Base-by-base conservation (phyloP, 1,140 invertebrate species). In the Rhysida immarginata region DNA sequence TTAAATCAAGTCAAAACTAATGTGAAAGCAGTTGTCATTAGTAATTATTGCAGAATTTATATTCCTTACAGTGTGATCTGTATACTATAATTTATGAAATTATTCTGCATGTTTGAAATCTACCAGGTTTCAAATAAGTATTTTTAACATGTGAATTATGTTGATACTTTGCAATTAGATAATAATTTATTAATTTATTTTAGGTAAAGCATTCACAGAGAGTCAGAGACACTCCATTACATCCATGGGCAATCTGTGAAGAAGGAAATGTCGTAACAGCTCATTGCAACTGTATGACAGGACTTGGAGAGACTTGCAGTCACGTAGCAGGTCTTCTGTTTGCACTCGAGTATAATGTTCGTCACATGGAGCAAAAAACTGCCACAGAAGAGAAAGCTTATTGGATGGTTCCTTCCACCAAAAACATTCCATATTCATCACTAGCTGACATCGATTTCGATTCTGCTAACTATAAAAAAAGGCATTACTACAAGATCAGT, bases 261-360 rank as follows among this genome's bases (percentile, higher is more conserved):
- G 43, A 53, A 8, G 60, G 54, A 16, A 26, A 35, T 11, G 57
- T 61, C 18, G 1, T 26, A 23, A 29, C 48, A 25, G 59, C 48
- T 26, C 46, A 50, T n/a, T 62, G 59, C 44, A 60, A 51, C 14
- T 59, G 61, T 45, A 60, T 55, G 26, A 57, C 61, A 29, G 54
- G 59, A 27, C 18, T 58, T n/a, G 57, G 55, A 2, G 49, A 59
- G 26, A 14, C 54, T 16, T 62, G 59, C 43, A 60, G 56, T 29
- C 54, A 60, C 42, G 53, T 60, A 24, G 59, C 60, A 46, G 59
- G 56, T 1, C 14, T 60, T 14, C 2, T 60, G 24, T 60, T 58
- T 51, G 1, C 11, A 11, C 11, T 41, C n/a, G 35, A 41, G 35
- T 41, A 11, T 41, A n/a, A 11, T n/a, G 35, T n/a, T 11, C 35